Evolutionary conservation across 2,797 vertebrate species (phyloP).

Genomic region (Spheniscus humboldti): DNA sequence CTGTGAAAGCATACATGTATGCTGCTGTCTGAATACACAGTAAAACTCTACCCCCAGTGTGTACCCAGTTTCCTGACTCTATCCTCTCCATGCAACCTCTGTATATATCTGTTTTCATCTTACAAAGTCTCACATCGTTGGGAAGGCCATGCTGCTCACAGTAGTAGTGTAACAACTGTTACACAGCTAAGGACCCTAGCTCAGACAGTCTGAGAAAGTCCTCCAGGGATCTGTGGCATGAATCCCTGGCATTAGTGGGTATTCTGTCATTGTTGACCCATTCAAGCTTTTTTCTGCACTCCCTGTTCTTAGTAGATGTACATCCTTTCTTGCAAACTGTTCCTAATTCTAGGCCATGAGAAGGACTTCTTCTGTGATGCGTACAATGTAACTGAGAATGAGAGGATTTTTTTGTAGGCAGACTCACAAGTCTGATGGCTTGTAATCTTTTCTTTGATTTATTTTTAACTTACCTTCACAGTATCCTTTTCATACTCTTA

Average conservation of each 20-base stretch:
- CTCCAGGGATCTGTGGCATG: too few species aligned
- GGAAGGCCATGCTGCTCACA: not conserved
- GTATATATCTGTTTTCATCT: not conserved
- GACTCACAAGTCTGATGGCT: not conserved
- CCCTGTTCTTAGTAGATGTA: not conserved
- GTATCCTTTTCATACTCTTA: not conserved
- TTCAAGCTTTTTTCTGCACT: not conserved
- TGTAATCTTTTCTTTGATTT: not conserved
- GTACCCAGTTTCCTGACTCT: not conserved
- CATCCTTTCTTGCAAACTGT: not conserved
- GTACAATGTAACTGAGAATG: not conserved
- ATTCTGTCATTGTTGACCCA: not conserved
- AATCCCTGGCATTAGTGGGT: not conserved
- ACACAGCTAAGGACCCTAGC: rapidly evolving
- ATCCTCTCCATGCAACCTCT: rapidly evolving
- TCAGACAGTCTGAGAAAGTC: not conserved
- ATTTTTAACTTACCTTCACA: not conserved
- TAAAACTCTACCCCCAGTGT: not conserved
- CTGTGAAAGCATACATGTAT: rapidly evolving
- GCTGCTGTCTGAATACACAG: not conserved
- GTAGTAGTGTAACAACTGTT: not conserved
- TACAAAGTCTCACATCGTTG: rapidly evolving
- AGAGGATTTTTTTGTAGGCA: not conserved
- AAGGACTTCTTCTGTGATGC: not conserved
- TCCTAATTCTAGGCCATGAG: not conserved